Percentiles rank a stretch among this genome's conserved stretches.
Conservation (phyloP, 2,113 vertebrate genomes). For the Psophia crepitans region DNA sequence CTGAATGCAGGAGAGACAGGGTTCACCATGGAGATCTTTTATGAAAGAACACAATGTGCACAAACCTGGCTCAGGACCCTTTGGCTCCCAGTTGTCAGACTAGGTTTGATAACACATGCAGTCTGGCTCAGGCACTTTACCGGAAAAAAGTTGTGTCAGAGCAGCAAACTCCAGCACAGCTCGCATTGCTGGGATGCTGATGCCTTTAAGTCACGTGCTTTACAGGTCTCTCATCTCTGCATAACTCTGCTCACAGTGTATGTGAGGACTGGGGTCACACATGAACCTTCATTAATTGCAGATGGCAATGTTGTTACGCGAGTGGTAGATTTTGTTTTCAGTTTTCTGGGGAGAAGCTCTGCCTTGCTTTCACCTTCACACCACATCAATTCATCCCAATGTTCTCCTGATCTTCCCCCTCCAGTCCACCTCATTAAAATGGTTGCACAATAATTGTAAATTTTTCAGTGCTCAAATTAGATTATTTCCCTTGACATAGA, state of each 20-base stretch:
- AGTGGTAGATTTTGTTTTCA: background rate
- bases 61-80: background rate
- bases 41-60: background rate
- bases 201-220: background rate
- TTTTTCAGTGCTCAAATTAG: conserved; percentile 26
- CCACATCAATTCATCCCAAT: background rate
- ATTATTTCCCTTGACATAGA: conserved; percentile 61
- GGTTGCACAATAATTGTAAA: conserved; percentile 57
- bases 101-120: background rate
- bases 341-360: background rate
- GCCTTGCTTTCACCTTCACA: conserved; percentile 38
- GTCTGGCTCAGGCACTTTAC: background rate
- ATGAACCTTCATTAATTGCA: background rate
- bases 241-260: background rate
- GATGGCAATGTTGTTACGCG: background rate
- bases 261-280: background rate
- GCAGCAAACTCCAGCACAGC: background rate
- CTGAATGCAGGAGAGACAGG: background rate
- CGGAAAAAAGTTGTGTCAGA: background rate
- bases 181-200: background rate
- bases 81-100: background rate
- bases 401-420: background rate
- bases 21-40: background rate
- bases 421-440: background rate
- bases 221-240: background rate